Conservation (phyloP, 2,888 invertebrate genomes). For the Clepsis dumicolana region DNA sequence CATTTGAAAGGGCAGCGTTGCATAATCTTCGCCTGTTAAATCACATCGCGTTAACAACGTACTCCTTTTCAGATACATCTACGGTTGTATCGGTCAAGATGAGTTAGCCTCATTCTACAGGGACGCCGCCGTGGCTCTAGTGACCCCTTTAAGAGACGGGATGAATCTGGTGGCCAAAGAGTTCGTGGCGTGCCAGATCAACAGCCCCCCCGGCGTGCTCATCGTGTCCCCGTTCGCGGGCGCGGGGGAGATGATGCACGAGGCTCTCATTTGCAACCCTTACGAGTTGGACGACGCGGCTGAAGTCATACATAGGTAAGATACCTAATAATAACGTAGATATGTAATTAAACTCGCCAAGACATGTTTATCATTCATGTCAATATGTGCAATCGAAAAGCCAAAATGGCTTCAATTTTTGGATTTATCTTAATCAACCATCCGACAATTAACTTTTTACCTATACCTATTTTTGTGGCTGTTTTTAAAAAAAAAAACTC, state of each 20-base stretch:
- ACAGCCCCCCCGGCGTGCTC: slow-evolving; percentile 93
- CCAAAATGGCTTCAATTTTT: too few relatives aligned
- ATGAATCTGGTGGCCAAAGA: slow-evolving; percentile 98
- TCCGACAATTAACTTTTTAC: too few relatives aligned
- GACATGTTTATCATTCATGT: too few relatives aligned
- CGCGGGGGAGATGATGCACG: slow-evolving; percentile 97
- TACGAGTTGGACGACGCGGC: slow-evolving; percentile 95
- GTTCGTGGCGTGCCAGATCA: slow-evolving; percentile 96
- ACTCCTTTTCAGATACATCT: slow-evolving; percentile 88
- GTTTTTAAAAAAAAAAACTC: too few relatives aligned
- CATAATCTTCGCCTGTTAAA: too few relatives aligned
- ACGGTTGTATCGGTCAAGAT: slow-evolving; percentile 94
- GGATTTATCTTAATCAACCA: not conserved
- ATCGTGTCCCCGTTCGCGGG: slow-evolving; percentile 97
- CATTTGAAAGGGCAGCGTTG: too few relatives aligned
- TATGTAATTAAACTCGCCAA: too few relatives aligned
- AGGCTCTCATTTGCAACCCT: slow-evolving; percentile 95
- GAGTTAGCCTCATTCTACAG: slow-evolving; percentile 95
- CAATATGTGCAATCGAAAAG: too few relatives aligned
- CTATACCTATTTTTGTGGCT: too few relatives aligned
- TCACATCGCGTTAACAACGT: not conserved
- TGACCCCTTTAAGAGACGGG: slow-evolving; percentile 95
- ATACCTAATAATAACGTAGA: not conserved
- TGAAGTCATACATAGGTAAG: slow-evolving; percentile 92
- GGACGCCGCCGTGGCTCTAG: slow-evolving; percentile 94